Conservation (phyloP, 2,888 invertebrate genomes). For the Exephanes ischioxanthus region DNA sequence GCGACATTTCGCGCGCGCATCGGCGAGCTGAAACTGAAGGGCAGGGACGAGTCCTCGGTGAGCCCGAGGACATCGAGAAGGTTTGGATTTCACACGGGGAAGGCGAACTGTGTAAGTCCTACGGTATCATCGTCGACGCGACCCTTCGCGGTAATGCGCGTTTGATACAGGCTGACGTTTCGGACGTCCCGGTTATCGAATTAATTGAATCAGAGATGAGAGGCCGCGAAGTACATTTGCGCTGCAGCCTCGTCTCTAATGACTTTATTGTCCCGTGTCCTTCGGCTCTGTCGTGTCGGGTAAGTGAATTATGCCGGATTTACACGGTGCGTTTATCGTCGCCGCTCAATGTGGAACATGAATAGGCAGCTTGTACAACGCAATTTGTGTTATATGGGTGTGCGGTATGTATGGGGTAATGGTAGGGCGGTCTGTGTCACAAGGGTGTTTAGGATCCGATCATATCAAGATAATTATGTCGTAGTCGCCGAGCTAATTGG, state of each 20-base stretch:
- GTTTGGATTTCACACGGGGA: conserved; percentile 47
- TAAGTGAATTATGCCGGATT: conserved; percentile 55
- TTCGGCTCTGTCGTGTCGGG: conserved; percentile 25
- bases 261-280: conserved; percentile 48
- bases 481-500: conserved; percentile 65
- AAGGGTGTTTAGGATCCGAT: conserved; percentile 59
- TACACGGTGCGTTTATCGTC: conserved; percentile 48
- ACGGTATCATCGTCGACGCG: conserved; percentile 22
- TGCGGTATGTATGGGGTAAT: background rate
- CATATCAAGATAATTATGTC: conserved; percentile 67
- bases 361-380: conserved; percentile 29
- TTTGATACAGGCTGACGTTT: conserved; percentile 11
- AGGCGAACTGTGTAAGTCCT: conserved; percentile 9
- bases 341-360: conserved; percentile 46
- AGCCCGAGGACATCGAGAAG: conserved; percentile 23
- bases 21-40: background rate
- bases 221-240: conserved; percentile 27
- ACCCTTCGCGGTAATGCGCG: conserved; percentile 23
- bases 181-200: conserved; percentile 23
- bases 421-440: conserved; percentile 21
- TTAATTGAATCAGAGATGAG: conserved; percentile 14
- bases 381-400: background rate
- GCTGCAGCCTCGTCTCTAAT: conserved; percentile 23
- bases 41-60: conserved; percentile 17
- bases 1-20: conserved; percentile 26